Conservation (phyloP, 2,888 invertebrate species). For the Trichopoda pennipes region DNA sequence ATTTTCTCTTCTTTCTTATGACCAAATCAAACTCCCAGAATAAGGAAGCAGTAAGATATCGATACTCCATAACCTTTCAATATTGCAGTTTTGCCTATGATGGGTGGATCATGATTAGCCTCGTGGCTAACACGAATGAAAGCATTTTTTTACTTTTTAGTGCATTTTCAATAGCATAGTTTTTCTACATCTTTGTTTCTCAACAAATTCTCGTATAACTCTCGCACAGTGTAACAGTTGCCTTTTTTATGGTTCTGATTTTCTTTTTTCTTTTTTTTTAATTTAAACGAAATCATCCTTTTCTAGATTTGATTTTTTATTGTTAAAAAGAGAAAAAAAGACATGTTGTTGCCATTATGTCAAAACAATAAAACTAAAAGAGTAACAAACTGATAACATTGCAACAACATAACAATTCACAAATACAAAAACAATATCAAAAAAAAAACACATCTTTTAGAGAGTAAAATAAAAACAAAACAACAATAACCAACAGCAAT, state of each 20-base stretch:
- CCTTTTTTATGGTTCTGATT: slow-evolving; percentile 18
- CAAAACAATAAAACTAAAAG: slow-evolving; percentile 64
- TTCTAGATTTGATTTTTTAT: slow-evolving; percentile 53
- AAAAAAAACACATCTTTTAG: not conserved
- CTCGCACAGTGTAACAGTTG: slow-evolving; percentile 16
- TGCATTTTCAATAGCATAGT: no score
- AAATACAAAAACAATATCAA: not conserved
- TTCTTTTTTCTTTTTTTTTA: slow-evolving; percentile 25
- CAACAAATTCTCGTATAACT: not conserved
- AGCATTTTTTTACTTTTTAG: no score
- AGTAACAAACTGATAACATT: slow-evolving; percentile 62
- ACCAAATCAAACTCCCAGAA: no score
- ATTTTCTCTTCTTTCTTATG: no score
- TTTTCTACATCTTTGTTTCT: not conserved
- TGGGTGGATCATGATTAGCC: no score
- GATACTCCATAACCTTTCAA: no score
- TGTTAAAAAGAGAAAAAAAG: slow-evolving; percentile 14
- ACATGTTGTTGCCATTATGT: slow-evolving; percentile 62
- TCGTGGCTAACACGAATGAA: no score
- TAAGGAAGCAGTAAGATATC: no score
- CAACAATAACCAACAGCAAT: slow-evolving; percentile 37
- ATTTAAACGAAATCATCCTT: slow-evolving; percentile 59
- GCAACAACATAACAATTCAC: slow-evolving; percentile 39
- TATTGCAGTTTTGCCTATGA: no score
- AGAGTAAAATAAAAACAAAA: not conserved